These are phyloP conservation scores for Pardosa pseudoannulata DNA, from an alignment of 2,888 invertebrate species.

Conservation along the genomic window DNA sequence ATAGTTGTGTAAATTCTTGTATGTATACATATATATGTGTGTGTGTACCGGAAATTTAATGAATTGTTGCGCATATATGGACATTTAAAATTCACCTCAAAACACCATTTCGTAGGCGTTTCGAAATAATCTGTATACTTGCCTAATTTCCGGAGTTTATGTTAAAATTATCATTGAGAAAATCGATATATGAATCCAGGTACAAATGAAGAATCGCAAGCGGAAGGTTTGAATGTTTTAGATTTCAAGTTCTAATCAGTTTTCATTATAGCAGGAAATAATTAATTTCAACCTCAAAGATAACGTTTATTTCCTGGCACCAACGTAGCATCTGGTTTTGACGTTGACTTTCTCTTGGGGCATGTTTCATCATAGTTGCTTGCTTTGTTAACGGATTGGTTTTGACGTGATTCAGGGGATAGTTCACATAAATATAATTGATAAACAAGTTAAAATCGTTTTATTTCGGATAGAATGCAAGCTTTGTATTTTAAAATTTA, in stretches of 20 bases:
- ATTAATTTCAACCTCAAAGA: background rate
- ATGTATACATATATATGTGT: no score
- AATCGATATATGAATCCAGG: no score
- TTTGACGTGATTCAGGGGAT: background rate
- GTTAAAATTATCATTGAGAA: no score
- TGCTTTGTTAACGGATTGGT: background rate
- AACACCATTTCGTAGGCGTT: no score
- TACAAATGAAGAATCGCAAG: background rate
- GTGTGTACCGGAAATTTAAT: no score
- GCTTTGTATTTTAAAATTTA: no score
- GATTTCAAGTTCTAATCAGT: constrained; percentile 17
- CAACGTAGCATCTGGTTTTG: constrained; percentile 6
- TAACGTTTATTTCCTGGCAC: background rate
- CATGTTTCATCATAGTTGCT: background rate
- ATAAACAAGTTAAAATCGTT: background rate
- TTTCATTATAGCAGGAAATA: background rate
- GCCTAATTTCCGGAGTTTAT: no score
- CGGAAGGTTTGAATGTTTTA: background rate
- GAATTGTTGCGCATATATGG: no score
- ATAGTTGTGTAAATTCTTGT: no score
- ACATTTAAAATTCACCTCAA: no score
- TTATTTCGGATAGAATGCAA: no score
- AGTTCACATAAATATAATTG: background rate
- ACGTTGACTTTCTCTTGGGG: constrained; percentile 3
- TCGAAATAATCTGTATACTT: no score